Evolutionary conservation across 2,888 invertebrate genomes (phyloP).

Genomic region (Pedicia rivosa): DNA sequence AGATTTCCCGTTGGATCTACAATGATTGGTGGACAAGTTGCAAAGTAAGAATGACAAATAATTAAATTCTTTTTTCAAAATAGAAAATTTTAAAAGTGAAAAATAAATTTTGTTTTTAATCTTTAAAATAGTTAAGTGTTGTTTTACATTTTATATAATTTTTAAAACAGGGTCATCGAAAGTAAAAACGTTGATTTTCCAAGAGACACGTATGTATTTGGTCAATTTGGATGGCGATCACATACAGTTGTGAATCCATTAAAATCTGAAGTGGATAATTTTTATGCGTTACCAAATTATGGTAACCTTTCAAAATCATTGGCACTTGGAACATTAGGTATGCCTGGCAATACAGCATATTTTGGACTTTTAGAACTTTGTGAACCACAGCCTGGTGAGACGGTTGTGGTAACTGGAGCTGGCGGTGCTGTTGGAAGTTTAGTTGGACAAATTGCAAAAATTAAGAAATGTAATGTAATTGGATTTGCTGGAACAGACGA

Average conservation of each 20-base stretch:
- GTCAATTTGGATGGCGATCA: slow-evolving; percentile 50
- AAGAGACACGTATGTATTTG: slow-evolving; percentile 44
- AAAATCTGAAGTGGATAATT: slow-evolving; percentile 11
- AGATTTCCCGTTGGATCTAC: slow-evolving; percentile 39
- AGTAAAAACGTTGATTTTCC: slow-evolving; percentile 48
- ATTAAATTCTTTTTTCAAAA: no score
- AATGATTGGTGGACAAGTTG: slow-evolving; percentile 55
- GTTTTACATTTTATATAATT: no score
- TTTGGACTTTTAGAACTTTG: slow-evolving; percentile 59
- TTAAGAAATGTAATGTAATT: slow-evolving; percentile 50
- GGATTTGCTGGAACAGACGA: slow-evolving; percentile 54
- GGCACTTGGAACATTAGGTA: slow-evolving; percentile 48
- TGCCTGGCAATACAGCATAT: slow-evolving; percentile 60
- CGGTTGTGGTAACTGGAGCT: slow-evolving; percentile 54
- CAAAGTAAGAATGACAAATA: slow-evolving; percentile 31
- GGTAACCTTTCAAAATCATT: slow-evolving; percentile 42
- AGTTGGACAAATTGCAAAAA: slow-evolving; percentile 65
- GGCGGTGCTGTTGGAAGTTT: slow-evolving; percentile 65
- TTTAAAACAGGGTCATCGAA: slow-evolving; percentile 38
- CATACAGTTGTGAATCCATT: slow-evolving; percentile 29
- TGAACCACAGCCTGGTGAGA: slow-evolving; percentile 52
- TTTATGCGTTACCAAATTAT: slow-evolving; percentile 39
- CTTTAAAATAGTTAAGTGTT: no score
- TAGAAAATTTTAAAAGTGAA: no score
- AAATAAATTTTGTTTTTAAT: no score